Conservation (phyloP, 2,113 vertebrate species). For the Amphiprion percula region DNA sequence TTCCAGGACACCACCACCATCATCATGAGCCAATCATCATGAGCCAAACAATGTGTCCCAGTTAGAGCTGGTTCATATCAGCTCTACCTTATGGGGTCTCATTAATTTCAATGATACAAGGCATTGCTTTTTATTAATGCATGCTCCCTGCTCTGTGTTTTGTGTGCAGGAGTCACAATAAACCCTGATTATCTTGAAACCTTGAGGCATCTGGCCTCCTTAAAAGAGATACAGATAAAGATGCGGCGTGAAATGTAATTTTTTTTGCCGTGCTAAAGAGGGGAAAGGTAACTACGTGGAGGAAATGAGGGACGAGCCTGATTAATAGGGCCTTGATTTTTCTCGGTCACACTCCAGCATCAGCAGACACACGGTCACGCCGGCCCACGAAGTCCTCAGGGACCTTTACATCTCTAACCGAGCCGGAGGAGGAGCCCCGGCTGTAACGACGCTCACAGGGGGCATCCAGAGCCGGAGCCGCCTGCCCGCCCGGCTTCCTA, state of each 20-base stretch:
- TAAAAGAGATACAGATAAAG: not conserved
- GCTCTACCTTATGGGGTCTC: not conserved
- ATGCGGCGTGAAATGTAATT: not conserved
- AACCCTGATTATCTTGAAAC: constrained; percentile 21
- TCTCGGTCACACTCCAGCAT: constrained; percentile 40
- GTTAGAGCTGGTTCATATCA: not conserved
- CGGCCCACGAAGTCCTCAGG: constrained; percentile 3
- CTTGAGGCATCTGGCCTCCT: constrained; percentile 10
- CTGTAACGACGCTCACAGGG: not conserved
- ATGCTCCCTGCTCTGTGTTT: not conserved
- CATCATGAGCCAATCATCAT: constrained; percentile 46
- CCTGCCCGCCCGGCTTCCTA: not conserved
- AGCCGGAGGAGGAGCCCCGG: not conserved
- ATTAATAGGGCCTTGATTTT: constrained; percentile 31
- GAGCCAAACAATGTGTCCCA: constrained; percentile 40
- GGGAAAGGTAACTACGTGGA: not conserved
- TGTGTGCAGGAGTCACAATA: constrained; percentile 18
- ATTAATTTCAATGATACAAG: not conserved
- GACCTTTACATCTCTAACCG: constrained; percentile 13
- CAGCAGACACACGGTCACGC: constrained; percentile 29
- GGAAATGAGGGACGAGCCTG: not conserved
- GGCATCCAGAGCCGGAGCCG: not conserved
- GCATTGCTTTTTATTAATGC: too few relatives aligned
- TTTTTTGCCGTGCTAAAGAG: not conserved
- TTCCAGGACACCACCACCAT: constrained; percentile 46